A percentile compares a stretch with the other conserved stretches of the same genome.
Conservation (phyloP, 2,888 invertebrate genomes). For the Zonitis immaculata region DNA sequence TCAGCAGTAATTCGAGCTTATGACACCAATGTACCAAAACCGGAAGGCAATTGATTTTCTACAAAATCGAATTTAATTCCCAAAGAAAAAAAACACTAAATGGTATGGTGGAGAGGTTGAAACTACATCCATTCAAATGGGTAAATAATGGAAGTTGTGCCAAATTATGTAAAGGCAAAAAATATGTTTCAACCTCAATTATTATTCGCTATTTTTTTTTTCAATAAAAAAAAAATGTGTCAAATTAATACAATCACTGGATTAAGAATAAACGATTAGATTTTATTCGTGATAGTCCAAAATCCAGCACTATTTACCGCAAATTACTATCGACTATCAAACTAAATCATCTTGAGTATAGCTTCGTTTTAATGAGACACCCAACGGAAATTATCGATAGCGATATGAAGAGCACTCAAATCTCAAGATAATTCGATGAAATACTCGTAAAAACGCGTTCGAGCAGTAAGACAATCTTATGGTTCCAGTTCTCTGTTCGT, state of each 20-base stretch:
- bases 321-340: too few species aligned
- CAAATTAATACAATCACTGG: slow-evolving; percentile 28
- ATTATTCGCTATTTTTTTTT: not conserved
- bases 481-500: too few species aligned
- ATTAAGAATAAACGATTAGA: slow-evolving; percentile 6
- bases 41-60: slow-evolving; percentile 55
- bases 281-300: too few species aligned
- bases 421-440: too few species aligned
- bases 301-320: too few species aligned
- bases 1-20: slow-evolving; percentile 94
- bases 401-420: too few species aligned
- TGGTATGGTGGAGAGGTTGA: not conserved
- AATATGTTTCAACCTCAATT: not conserved
- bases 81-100: slow-evolving; percentile 7
- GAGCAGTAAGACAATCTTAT: too few species aligned
- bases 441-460: too few species aligned
- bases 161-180: slow-evolving; percentile 7
- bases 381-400: too few species aligned
- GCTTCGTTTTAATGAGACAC: too few species aligned
- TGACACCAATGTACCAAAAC: slow-evolving; percentile 86
- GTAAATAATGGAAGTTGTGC: slow-evolving; percentile 4
- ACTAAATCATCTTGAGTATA: too few species aligned
- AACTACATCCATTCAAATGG: not conserved
- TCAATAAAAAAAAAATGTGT: slow-evolving; percentile 16
- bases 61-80: not conserved